phyloP scores from a whole-genome alignment of 2,888 invertebrate species.

The Chaetoderma sp. region DNA sequence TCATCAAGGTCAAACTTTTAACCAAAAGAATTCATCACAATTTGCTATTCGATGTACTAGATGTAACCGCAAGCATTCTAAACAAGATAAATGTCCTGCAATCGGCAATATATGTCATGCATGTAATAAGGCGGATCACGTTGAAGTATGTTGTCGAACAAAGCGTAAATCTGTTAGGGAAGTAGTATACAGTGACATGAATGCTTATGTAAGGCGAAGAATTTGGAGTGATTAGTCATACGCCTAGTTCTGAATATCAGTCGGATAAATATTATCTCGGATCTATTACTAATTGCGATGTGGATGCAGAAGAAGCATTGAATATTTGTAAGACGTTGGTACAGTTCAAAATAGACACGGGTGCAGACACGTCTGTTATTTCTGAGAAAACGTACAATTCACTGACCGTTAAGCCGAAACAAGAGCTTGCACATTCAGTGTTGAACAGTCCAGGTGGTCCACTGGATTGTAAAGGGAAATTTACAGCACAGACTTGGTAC shows the following conservation, averaged over 20 bases:
- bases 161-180: too few relatives aligned
- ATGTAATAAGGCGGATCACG: too few relatives aligned
- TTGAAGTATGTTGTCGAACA: too few relatives aligned
- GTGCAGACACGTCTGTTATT: constrained; percentile 4
- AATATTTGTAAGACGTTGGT: neutral
- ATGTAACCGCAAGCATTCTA: too few relatives aligned
- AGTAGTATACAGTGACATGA: too few relatives aligned
- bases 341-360: constrained; percentile 12
- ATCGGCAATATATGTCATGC: too few relatives aligned
- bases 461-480: neutral
- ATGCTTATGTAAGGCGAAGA: too few relatives aligned
- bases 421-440: neutral
- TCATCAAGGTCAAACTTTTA: neutral
- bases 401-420: neutral
- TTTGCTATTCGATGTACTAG: too few relatives aligned
- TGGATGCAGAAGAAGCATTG: neutral
- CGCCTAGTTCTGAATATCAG: too few relatives aligned
- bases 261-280: constrained; percentile 4
- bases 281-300: constrained; percentile 1
- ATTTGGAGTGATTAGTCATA: too few relatives aligned
- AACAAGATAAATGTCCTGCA: too few relatives aligned
- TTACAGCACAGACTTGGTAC: neutral
- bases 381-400: neutral
- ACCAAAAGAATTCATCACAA: neutral
- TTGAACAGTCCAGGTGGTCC: constrained; percentile 8